phyloP scores from a whole-genome alignment of 2,113 vertebrate species.

The Passer montanus region DNA sequence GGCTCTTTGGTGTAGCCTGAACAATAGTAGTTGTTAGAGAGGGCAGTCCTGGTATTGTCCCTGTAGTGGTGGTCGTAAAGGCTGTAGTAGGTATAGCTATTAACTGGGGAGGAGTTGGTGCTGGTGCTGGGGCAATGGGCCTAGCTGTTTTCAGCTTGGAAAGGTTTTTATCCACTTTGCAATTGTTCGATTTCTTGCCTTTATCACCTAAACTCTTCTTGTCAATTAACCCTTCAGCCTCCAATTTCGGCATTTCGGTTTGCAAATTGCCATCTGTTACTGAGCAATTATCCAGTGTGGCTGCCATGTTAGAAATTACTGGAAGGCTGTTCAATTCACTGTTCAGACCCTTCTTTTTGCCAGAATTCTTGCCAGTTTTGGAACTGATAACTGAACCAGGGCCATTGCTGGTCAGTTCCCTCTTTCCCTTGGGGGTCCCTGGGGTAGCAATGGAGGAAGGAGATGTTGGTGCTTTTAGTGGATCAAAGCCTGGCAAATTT shows the following conservation, averaged over 20 bases:
- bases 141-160: slow-evolving; percentile 91
- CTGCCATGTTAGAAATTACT: slow-evolving; percentile 95
- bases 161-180: slow-evolving; percentile 89
- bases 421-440: slow-evolving; percentile 89
- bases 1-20: slow-evolving; percentile 91
- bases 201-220: slow-evolving; percentile 88
- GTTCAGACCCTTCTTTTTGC: slow-evolving; percentile 88
- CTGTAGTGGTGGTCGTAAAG: slow-evolving; percentile 83
- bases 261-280: slow-evolving; percentile 82
- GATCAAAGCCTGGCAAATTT: slow-evolving; percentile 71
- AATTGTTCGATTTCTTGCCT: slow-evolving; percentile 85
- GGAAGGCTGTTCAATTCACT: slow-evolving; percentile 90
- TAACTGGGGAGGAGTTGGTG: slow-evolving; percentile 91
- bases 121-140: slow-evolving; percentile 89
- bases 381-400: slow-evolving; percentile 77
- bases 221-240: slow-evolving; percentile 94
- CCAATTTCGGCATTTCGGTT: slow-evolving; percentile 95
- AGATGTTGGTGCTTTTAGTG: slow-evolving; percentile 83
- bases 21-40: slow-evolving; percentile 86
- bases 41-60: slow-evolving; percentile 81
- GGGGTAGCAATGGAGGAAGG: slow-evolving; percentile 83
- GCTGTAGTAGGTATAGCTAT: slow-evolving; percentile 93
- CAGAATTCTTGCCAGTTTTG: slow-evolving; percentile 88
- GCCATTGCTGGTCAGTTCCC: slow-evolving; percentile 85
- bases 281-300: slow-evolving; percentile 86